Conservation (phyloP, 2,797 vertebrate genomes). For the Hippopotamyrus pictus region DNA sequence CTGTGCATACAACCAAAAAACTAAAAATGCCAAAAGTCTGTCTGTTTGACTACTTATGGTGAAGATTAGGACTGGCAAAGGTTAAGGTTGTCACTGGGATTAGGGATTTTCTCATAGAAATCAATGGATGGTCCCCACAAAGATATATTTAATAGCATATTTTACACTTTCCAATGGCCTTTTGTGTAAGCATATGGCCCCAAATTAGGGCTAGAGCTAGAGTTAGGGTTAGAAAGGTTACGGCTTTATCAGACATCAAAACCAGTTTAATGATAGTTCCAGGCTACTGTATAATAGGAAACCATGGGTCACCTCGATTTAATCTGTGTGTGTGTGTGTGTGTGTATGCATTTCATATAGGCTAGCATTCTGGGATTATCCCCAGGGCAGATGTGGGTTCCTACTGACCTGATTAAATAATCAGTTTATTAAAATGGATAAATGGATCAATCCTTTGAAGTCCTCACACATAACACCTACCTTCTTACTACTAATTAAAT, state of each 20-base stretch:
- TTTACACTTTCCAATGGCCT: not conserved
- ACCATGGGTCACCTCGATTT: not conserved
- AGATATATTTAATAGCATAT: not conserved
- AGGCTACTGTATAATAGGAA: not conserved
- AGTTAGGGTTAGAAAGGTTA: not conserved
- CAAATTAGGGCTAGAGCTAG: not conserved
- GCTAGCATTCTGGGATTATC: not conserved
- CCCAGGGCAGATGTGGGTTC: not conserved
- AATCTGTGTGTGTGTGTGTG: not conserved
- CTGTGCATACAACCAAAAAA: not conserved
- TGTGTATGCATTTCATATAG: not conserved
- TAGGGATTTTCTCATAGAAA: not conserved
- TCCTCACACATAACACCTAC: not conserved
- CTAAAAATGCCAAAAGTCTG: not conserved
- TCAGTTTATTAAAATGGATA: not conserved
- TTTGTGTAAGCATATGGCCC: not conserved
- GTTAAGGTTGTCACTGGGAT: not conserved
- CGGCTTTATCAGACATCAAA: not conserved
- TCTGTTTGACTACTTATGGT: not conserved
- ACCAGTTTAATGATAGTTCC: not conserved
- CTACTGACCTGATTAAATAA: not conserved
- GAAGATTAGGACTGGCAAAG: not conserved
- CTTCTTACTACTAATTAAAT: not conserved
- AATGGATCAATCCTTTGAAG: not conserved
- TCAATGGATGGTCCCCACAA: not conserved